Percentiles rank a stretch among this genome's conserved stretches.
These are phyloP conservation scores for Folsomia candida DNA, from an alignment of 2,888 invertebrate genomes.

Conservation along the genomic window DNA sequence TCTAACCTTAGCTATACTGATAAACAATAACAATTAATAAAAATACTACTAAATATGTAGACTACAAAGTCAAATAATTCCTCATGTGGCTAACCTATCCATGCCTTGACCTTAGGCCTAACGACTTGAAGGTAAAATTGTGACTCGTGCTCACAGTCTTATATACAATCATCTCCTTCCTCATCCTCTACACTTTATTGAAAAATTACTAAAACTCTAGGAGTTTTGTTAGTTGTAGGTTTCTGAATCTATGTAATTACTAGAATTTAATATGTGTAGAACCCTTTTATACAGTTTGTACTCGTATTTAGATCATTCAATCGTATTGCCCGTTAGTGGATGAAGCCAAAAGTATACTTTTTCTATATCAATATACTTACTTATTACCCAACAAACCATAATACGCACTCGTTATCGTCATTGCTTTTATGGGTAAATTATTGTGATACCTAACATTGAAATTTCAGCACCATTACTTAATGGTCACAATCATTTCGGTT, in stretches of 20 bases:
- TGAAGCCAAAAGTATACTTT: not conserved
- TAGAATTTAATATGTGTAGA: not conserved
- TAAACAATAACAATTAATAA: too few relatives aligned
- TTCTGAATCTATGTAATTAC: not conserved
- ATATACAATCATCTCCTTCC: not conserved
- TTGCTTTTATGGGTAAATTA: too few relatives aligned
- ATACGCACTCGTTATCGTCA: too few relatives aligned
- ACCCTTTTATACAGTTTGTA: slow-evolving; percentile 17
- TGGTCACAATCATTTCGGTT: too few relatives aligned
- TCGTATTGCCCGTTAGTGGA: not conserved
- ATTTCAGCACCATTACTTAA: too few relatives aligned
- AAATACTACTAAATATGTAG: too few relatives aligned
- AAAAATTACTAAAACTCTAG: too few relatives aligned
- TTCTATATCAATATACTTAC: not conserved
- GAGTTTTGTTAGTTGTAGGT: not conserved
- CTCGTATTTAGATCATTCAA: not conserved
- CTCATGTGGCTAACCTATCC: slow-evolving; percentile 7
- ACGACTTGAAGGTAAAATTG: not conserved
- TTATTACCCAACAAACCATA: too few relatives aligned
- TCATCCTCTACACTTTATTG: too few relatives aligned
- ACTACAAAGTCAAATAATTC: too few relatives aligned
- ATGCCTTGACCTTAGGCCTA: slow-evolving; percentile 8
- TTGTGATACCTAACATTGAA: too few relatives aligned
- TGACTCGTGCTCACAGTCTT: not conserved
- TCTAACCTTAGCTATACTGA: too few relatives aligned